Percentiles rank a stretch among this genome's conserved stretches.
Conservation (phyloP, 1,140 invertebrate species). For the Cherax destructor region DNA sequence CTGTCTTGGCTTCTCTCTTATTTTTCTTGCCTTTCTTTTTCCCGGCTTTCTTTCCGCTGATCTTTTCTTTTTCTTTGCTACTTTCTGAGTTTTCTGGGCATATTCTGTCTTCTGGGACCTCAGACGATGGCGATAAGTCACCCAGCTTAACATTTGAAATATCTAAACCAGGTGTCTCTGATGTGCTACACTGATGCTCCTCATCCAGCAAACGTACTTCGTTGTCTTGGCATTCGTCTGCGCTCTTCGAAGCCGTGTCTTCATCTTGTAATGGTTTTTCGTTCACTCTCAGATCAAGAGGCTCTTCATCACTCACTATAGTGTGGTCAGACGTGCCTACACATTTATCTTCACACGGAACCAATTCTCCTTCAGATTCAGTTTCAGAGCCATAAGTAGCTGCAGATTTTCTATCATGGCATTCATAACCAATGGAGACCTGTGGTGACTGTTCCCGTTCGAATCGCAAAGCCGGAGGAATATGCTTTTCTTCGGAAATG, state of each 20-base stretch:
- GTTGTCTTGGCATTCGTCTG: constrained; percentile 8
- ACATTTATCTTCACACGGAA: constrained; percentile 62
- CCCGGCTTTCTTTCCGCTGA: constrained; percentile 40
- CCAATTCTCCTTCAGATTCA: constrained; percentile 63
- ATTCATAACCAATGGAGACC: constrained; percentile 52
- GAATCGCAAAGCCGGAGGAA: background rate
- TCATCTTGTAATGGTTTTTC: constrained; percentile 4
- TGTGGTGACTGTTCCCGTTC: constrained; percentile 36
- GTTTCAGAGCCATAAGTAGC: constrained; percentile 38
- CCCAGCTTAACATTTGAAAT: background rate
- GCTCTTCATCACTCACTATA: constrained; percentile 27
- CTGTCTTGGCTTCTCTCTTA: constrained; percentile 40
- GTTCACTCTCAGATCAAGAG: constrained; percentile 22
- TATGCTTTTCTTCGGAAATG: background rate
- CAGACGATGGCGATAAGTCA: constrained; percentile 39
- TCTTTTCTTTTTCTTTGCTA: constrained; percentile 53
- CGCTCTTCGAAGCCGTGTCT: background rate
- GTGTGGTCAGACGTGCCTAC: constrained; percentile 46
- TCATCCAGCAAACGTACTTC: background rate
- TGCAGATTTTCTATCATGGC: constrained; percentile 46
- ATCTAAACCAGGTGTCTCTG: background rate
- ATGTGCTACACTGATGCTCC: background rate
- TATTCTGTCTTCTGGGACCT: constrained; percentile 17
- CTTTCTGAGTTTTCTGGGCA: constrained; percentile 58
- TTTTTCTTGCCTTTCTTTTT: constrained; percentile 66